Base-by-base conservation (phyloP, 2,797 vertebrate species). In the Lerista edwardsae region DNA sequence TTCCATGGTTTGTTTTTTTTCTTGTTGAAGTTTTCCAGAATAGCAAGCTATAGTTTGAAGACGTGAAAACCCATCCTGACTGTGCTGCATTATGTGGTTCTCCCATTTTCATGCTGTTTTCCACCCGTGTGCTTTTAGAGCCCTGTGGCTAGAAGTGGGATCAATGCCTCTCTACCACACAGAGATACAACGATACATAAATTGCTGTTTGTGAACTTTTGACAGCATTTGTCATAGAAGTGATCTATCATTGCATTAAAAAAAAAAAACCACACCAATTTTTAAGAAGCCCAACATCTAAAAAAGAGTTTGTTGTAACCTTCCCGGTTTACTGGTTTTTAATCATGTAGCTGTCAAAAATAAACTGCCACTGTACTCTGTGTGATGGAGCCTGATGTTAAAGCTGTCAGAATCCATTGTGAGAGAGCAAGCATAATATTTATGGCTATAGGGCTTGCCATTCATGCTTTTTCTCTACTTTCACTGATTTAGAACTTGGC, bases 301-400 rank as follows among this genome's bases (percentile, higher is more conserved):
- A 88, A 90, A 87, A 87, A 86, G 71, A 36, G 64, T 86, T 84
- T 87, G 75, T 82, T 92, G 87, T 88, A 83, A 87, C 88, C 90
- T 92, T 92, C 62, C n/a, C 23, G 86, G 31, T 57, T 75, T 83
- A 47, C 65, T 71, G 44, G 55, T 75, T 80, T 87, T 93, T 92
- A 91, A 89, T 90, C 92, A 79, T 91, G 84, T 91, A 92, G 93
- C 92, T 90, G 91, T 90, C 85, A 92, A 80, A 59, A 87, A 90
- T 91, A 92, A 93, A 87, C 84, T 84, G 88, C 82, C 82, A 82
- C 91, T 92, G 88, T 90, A 89, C 61, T 85, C 82, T 84, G 31
- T 77, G 85, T 82, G 82, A 67, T 76, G 76, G 88, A 90, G 85
- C 77, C 51, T 82, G 78, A 74, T 86, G 75, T 87, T 88, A 90